Evolutionary conservation across 2,113 vertebrate genomes (phyloP), one percentile per base, ranked within the genome.

Genomic region (Zosterops hypoxanthus): DNA sequence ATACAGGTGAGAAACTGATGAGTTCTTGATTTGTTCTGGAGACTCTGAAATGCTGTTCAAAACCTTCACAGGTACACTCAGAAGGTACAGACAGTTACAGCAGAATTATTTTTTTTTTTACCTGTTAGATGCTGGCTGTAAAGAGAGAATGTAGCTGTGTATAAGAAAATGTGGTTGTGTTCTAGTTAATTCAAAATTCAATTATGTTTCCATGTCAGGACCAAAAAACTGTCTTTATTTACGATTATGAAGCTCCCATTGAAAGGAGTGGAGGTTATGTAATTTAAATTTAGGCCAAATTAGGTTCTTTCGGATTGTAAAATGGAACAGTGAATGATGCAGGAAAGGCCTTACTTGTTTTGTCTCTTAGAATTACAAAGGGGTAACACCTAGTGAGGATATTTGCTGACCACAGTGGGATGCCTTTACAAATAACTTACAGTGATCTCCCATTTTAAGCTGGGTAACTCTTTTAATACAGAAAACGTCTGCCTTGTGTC

Each of bases 231-330:
- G 78, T 69, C 66, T 92, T 88, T 79, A 91, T 88, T 92, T 94
- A 88, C 2, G 6, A 42, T 91, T 90, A 66, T 88, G 94, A 91
- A 93, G 71, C 70, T 93, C 31, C 63, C 1, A 2, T 46, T 90
- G 90, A 94, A 85, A 88, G 82, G 73, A 94, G 26, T 0, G 0
- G 50, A 16, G 26, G 75, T 92, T 94, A 92, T 57, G 17, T 93
- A 92, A 93, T 85, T 88, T 85, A 93, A 85, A 90, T 85, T 92
- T 82, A 76, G 79, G 92, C 75, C 92, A 94, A 55, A 76, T 49
- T 65, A 59, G 25, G 71, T 76, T 96, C 28, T 85, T 79, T 71
- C 2, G 7, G 70, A 5, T 79, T 69, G 64, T 78, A 24, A 39
- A 53, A 47, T 72, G 11, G 44, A 82, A 12, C 53, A 72, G 75